Conservation (phyloP, 2,888 invertebrate genomes). For the Poecilus cupreus region DNA sequence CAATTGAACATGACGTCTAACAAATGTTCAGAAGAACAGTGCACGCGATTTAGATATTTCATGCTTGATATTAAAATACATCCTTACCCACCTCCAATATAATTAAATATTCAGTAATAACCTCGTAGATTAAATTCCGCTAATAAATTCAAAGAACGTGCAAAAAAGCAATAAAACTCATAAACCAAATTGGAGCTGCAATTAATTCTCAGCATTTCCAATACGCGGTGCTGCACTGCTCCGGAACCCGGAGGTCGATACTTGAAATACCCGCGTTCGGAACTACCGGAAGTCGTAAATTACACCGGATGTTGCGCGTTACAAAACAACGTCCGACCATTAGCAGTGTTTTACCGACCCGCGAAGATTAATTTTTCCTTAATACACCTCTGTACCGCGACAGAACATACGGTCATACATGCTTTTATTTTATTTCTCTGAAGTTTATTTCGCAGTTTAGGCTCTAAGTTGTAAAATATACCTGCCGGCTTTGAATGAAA, state of each 20-base stretch:
- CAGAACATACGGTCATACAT: neutral
- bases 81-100: too few species aligned
- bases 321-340: slow-evolving; percentile 51
- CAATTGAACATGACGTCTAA: too few species aligned
- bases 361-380: slow-evolving; percentile 29
- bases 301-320: slow-evolving; percentile 35
- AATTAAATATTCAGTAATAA: neutral
- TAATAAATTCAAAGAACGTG: neutral
- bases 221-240: neutral
- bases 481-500: slow-evolving; percentile 26
- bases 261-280: slow-evolving; percentile 25
- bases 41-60: too few species aligned
- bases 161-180: slow-evolving; percentile 22
- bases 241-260: slow-evolving; percentile 46
- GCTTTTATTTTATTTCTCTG: neutral
- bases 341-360: slow-evolving; percentile 27
- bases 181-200: neutral
- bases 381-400: neutral
- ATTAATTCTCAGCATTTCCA: slow-evolving; percentile 32
- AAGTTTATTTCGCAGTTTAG: slow-evolving; percentile 31
- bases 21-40: too few species aligned
- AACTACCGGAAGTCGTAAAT: slow-evolving; percentile 47
- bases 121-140: neutral
- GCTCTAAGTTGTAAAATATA: slow-evolving; percentile 27
- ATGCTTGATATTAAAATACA: too few species aligned